phyloP scores from a whole-genome alignment of 2,797 vertebrate species.

The Rhinoraja longicauda region DNA sequence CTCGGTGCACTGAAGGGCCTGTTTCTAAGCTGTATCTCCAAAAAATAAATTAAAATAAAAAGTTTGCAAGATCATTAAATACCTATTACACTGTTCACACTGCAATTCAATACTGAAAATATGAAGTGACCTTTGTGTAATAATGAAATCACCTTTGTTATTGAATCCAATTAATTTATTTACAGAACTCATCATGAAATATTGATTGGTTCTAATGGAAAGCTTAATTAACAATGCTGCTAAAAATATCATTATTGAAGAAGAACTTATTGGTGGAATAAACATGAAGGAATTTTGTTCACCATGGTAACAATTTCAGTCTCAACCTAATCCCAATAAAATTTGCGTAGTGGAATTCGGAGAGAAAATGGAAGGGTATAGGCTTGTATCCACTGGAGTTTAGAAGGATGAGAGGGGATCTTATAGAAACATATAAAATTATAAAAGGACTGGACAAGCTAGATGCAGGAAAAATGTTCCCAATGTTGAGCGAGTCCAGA shows the following conservation, averaged over 20 bases:
- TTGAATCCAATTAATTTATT: neutral
- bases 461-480: no score
- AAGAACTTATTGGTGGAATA: neutral
- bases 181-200: neutral
- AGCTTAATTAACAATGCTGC: neutral
- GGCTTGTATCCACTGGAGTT: no score
- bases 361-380: neutral
- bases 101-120: neutral
- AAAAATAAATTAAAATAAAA: neutral
- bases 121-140: neutral
- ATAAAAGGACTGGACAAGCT: no score
- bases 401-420: no score
- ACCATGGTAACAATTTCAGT: neutral
- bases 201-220: neutral
- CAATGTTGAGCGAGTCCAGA: no score
- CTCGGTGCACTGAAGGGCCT: no score
- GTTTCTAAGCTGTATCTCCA: no score
- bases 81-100: neutral
- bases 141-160: neutral
- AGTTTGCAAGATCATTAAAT: neutral
- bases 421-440: no score
- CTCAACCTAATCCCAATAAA: neutral
- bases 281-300: neutral
- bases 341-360: neutral
- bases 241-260: neutral